Evolutionary conservation across 2,113 vertebrate species (phyloP).

Genomic region (Oxyura jamaicensis): DNA sequence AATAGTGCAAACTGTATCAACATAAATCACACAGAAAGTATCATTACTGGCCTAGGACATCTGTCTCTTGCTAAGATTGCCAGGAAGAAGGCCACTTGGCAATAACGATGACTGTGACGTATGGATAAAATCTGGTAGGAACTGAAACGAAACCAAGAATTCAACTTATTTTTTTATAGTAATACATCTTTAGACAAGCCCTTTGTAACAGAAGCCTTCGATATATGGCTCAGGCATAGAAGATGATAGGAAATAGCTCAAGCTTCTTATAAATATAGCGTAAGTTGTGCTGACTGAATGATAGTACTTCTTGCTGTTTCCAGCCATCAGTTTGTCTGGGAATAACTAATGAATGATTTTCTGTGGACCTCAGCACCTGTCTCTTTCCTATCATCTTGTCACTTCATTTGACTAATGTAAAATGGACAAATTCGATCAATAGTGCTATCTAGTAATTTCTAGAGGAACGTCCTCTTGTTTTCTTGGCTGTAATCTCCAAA

Average conservation of each 20-base stretch:
- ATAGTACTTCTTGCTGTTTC: background rate
- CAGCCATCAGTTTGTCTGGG: background rate
- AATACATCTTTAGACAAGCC: background rate
- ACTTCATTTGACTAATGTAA: background rate
- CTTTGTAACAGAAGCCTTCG: background rate
- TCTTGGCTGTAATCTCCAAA: background rate
- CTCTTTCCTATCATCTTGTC: background rate
- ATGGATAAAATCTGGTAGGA: background rate
- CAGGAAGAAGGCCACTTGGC: background rate
- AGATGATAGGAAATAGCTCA: background rate
- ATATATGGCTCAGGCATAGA: background rate
- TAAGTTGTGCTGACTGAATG: background rate
- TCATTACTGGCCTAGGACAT: background rate
- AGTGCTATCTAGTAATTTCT: background rate
- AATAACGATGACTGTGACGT: background rate
- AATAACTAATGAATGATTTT: background rate
- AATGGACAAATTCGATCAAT: background rate
- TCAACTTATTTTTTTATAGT: background rate
- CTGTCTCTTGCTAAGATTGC: background rate
- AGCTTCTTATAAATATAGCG: background rate
- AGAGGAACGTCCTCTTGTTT: background rate
- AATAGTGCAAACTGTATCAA: background rate
- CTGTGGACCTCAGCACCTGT: background rate
- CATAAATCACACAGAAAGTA: background rate
- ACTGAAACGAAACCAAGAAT: background rate